Conservation (phyloP, 2,888 invertebrate species). For the Schizotus pectinicornis region DNA sequence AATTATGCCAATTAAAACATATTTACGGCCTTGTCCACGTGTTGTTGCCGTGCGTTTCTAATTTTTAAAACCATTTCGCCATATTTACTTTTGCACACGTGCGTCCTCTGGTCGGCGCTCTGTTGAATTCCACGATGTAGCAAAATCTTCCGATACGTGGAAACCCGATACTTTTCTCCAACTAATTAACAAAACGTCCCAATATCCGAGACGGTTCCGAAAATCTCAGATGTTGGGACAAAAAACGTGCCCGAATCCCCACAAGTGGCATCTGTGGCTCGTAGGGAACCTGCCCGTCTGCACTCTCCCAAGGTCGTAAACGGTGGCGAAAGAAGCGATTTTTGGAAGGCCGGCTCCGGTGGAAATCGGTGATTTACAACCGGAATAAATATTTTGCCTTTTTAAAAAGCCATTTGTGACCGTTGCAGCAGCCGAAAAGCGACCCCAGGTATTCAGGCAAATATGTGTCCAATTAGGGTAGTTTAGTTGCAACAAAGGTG, state of each 20-base stretch:
- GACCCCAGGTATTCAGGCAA: constrained; percentile 48
- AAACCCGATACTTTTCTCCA: no score
- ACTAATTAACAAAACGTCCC: no score
- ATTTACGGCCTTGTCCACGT: constrained; percentile 12
- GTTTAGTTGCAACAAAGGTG: constrained; percentile 51
- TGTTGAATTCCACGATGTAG: no score
- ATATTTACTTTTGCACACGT: constrained; percentile 2
- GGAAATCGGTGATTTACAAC: constrained; percentile 15
- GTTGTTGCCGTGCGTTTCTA: constrained; percentile 11
- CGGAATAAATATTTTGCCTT: constrained; percentile 14
- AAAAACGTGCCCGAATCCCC: no score
- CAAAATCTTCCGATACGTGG: no score
- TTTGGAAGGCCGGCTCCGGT: constrained; percentile 1
- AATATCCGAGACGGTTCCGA: no score
- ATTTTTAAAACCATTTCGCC: constrained; percentile 5
- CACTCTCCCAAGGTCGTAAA: neutral
- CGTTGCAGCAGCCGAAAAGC: constrained; percentile 3
- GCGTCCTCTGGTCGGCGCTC: no score
- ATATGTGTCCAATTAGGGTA: constrained; percentile 54
- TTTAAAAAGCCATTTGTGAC: neutral
- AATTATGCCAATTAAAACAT: constrained; percentile 4
- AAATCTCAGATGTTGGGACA: no score
- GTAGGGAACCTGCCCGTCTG: no score
- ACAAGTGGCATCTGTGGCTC: no score
- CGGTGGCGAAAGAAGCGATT: neutral